A percentile compares a stretch with the other conserved stretches of the same genome.
phyloP scores from a whole-genome alignment of 2,797 vertebrate genomes.

The Melanogrammus aeglefinus region DNA sequence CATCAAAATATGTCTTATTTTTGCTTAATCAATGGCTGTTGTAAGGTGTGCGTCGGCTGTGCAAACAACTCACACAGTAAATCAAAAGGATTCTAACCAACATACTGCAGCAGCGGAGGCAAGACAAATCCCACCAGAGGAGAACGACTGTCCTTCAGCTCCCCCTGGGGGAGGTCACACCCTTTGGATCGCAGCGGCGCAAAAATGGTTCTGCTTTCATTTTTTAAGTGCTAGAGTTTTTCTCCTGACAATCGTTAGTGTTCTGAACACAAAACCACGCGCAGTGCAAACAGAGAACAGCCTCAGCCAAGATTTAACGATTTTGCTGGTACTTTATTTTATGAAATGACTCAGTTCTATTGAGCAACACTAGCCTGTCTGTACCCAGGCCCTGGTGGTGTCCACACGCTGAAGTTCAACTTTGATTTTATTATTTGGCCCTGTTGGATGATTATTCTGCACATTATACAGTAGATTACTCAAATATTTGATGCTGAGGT shows the following conservation, averaged over 20 bases:
- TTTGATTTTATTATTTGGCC: neutral
- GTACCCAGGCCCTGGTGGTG: neutral
- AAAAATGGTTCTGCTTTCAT: neutral
- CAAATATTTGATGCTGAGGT: constrained; percentile 27
- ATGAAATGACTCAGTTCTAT: neutral
- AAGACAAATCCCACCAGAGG: neutral
- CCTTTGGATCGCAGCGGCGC: neutral
- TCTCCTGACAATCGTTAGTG: neutral
- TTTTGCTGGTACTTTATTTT: neutral
- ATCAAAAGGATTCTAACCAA: neutral
- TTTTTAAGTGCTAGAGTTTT: neutral
- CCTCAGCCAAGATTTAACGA: neutral
- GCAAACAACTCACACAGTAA: neutral
- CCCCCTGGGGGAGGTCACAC: neutral
- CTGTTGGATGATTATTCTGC: neutral
- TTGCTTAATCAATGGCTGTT: neutral
- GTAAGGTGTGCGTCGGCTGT: neutral
- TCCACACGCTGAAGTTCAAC: neutral
- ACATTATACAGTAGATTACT: constrained; percentile 13
- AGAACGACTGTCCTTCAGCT: neutral
- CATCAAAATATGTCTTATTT: neutral
- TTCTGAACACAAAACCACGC: neutral
- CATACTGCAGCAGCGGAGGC: neutral
- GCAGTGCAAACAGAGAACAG: neutral
- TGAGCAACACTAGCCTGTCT: neutral